phyloP scores from a whole-genome alignment of 2,113 vertebrate species.

The Ovibos moschatus region DNA sequence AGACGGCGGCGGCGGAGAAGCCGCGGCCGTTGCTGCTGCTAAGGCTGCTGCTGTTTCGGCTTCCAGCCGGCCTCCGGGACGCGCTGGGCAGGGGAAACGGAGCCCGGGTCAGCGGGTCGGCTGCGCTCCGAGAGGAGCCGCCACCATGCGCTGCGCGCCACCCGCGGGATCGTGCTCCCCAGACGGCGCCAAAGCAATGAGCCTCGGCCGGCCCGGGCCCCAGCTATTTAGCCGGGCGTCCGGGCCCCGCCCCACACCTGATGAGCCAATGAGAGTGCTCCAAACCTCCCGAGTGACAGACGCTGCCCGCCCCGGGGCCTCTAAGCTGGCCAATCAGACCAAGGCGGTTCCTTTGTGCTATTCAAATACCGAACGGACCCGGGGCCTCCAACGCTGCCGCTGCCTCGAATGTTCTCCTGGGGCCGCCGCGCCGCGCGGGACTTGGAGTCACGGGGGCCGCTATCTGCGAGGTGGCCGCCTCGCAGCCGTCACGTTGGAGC shows the following conservation, averaged over 20 bases:
- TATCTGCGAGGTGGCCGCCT: not conserved
- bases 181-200: conserved; percentile 82
- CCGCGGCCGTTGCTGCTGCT: conserved; percentile 66
- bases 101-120: conserved; percentile 56
- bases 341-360: conserved; percentile 91
- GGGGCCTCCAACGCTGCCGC: conserved; percentile 76
- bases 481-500: not conserved
- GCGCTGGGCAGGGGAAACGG: not conserved
- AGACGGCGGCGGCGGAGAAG: conserved; percentile 61
- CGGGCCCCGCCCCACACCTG: conserved; percentile 61
- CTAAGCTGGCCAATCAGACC: conserved; percentile 84
- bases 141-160: conserved; percentile 60
- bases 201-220: conserved; percentile 82
- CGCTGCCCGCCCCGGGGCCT: conserved; percentile 80
- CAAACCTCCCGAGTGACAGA: conserved; percentile 78
- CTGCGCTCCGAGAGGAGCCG: conserved; percentile 66
- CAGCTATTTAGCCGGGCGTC: conserved; percentile 78
- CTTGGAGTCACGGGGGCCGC: not conserved
- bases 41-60: conserved; percentile 34
- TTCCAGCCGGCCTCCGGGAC: conserved; percentile 28
- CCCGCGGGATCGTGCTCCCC: conserved; percentile 67
- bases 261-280: conserved; percentile 71
- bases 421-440: conserved; percentile 39
- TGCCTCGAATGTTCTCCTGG: conserved; percentile 84
- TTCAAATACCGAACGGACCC: conserved; percentile 82